Evolutionary conservation across 2,888 invertebrate genomes (phyloP).

Genomic region (Xylota segnis): DNA sequence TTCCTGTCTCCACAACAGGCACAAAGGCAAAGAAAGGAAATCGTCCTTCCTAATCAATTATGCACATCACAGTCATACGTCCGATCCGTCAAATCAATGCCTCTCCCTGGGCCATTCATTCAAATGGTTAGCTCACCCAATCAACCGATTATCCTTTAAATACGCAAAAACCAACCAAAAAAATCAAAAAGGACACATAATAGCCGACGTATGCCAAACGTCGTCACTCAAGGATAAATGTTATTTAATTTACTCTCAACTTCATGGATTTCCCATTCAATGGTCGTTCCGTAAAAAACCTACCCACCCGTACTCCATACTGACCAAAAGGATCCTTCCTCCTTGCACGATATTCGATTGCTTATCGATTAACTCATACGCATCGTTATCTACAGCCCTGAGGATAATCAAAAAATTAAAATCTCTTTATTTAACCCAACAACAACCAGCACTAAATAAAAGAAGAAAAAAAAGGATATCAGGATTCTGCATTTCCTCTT

Average conservation of each 20-base stretch:
- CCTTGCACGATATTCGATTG: constrained; percentile 34
- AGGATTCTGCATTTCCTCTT: constrained; percentile 69
- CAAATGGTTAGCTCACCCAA: constrained; percentile 50
- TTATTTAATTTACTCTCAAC: constrained; percentile 71
- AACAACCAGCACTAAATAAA: not conserved
- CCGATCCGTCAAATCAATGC: constrained; percentile 61
- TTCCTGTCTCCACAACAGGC: not conserved
- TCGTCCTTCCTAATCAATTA: constrained; percentile 64
- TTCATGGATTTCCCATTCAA: constrained; percentile 47
- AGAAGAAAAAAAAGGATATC: constrained; percentile 18
- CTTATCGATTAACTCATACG: constrained; percentile 57
- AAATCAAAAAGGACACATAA: constrained; percentile 48
- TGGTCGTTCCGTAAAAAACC: constrained; percentile 12
- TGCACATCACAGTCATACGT: constrained; percentile 64
- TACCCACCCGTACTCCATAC: not conserved
- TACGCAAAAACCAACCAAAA: constrained; percentile 34
- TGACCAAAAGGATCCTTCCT: constrained; percentile 53
- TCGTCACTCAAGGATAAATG: constrained; percentile 74
- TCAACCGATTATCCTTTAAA: constrained; percentile 69
- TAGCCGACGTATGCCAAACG: constrained; percentile 70
- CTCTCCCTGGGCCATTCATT: constrained; percentile 17
- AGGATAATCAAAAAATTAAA: constrained; percentile 84
- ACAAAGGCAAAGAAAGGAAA: constrained; percentile 11
- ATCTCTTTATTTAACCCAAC: constrained; percentile 82
- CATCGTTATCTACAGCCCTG: constrained; percentile 41